Conservation (phyloP, 2,113 vertebrate species). For the Myotis davidii region DNA sequence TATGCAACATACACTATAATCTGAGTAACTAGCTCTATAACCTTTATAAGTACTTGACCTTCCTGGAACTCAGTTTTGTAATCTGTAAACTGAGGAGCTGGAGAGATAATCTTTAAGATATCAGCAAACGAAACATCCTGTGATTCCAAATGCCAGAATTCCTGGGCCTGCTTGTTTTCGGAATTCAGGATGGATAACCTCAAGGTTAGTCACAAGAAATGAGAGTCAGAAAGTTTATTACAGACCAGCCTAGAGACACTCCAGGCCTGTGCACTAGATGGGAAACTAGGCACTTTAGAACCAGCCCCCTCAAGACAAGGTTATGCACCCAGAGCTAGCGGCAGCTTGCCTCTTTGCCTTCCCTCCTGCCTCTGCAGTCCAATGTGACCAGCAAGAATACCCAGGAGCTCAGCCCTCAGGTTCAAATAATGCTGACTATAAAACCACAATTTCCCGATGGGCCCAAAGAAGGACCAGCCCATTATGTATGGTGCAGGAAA, state of each 20-base stretch:
- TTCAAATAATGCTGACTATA: neutral
- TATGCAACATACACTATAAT: neutral
- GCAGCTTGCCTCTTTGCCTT: neutral
- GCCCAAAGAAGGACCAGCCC: neutral
- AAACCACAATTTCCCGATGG: neutral
- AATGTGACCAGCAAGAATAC: neutral
- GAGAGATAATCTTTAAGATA: constrained; percentile 22
- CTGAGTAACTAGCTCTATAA: constrained; percentile 15
- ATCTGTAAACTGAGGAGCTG: constrained; percentile 2
- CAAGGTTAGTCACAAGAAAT: constrained; percentile 23
- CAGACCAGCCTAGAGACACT: neutral
- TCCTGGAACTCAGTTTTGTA: constrained; percentile 39
- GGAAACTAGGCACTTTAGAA: neutral
- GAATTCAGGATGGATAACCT: constrained; percentile 61
- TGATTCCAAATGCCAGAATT: constrained; percentile 33
- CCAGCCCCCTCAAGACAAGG: neutral
- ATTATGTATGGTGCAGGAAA: neutral
- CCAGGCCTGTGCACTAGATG: neutral
- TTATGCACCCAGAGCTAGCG: neutral
- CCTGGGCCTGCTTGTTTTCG: constrained; percentile 50
- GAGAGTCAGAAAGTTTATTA: constrained; percentile 52
- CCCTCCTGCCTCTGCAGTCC: neutral
- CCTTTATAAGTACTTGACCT: constrained; percentile 29
- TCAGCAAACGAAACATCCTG: constrained; percentile 30
- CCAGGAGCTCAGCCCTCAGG: neutral